A percentile compares a stretch with the other conserved stretches of the same genome.
phyloP scores from a whole-genome alignment of 2,888 invertebrate genomes.

The Lucinisca nassula region DNA sequence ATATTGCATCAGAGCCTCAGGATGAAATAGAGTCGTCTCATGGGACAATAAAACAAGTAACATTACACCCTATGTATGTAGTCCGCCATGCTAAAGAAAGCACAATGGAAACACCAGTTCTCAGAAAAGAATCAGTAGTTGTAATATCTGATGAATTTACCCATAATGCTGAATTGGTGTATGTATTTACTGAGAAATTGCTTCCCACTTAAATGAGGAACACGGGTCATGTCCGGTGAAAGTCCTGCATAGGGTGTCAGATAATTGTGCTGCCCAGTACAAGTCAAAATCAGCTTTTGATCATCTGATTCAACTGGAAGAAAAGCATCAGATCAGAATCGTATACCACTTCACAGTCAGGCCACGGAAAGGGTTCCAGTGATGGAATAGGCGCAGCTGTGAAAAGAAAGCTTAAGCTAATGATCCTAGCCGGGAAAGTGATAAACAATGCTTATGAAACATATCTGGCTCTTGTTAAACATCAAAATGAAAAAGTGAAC shows the following conservation, averaged over 20 bases:
- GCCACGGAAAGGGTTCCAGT: constrained; percentile 43
- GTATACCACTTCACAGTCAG: constrained; percentile 47
- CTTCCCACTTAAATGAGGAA: constrained; percentile 31
- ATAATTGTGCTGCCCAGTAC: constrained; percentile 54
- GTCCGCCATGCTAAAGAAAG: constrained; percentile 39
- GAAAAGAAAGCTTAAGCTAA: constrained; percentile 20
- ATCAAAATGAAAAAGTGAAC: background rate
- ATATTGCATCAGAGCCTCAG: constrained; percentile 42
- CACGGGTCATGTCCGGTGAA: constrained; percentile 39
- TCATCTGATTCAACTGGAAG: constrained; percentile 26
- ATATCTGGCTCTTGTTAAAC: constrained; percentile 28
- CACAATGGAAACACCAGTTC: constrained; percentile 21
- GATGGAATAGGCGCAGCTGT: constrained; percentile 49
- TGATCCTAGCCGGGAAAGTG: constrained; percentile 34
- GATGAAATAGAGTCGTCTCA: constrained; percentile 59
- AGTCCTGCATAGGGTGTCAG: constrained; percentile 46
- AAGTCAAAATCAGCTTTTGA: constrained; percentile 49
- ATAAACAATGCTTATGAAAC: constrained; percentile 45
- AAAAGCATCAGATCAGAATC: constrained; percentile 22
- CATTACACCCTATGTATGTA: constrained; percentile 46
- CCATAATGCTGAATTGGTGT: constrained; percentile 38
- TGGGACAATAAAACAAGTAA: constrained; percentile 55
- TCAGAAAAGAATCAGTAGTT: constrained; percentile 48
- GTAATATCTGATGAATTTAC: constrained; percentile 39
- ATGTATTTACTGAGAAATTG: constrained; percentile 36